Evolutionary conservation across 2,888 invertebrate genomes (phyloP).

Genomic region (Pomacea canaliculata): DNA sequence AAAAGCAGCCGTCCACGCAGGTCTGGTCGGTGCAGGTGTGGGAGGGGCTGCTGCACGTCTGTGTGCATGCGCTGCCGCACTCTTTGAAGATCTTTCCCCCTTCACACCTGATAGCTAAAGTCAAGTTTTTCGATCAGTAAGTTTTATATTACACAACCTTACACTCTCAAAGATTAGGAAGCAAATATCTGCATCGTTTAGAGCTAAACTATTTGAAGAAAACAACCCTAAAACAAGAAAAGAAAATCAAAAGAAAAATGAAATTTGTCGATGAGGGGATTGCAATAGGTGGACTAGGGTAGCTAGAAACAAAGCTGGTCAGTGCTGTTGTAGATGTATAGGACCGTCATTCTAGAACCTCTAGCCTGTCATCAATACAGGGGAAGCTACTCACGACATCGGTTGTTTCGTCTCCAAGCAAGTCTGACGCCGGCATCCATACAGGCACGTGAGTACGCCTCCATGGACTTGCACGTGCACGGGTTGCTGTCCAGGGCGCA

Average conservation of each 20-base stretch:
- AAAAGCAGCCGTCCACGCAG: constrained; percentile 91
- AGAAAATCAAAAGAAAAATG: no score
- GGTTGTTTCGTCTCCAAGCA: constrained; percentile 82
- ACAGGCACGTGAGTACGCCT: constrained; percentile 84
- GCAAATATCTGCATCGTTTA: not conserved
- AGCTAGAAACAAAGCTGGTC: no score
- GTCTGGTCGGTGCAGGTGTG: constrained; percentile 66
- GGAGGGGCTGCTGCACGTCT: constrained; percentile 75
- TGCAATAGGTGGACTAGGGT: no score
- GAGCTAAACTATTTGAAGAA: not conserved
- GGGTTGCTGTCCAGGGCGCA: constrained; percentile 74
- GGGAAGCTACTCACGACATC: constrained; percentile 81
- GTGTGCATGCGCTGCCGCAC: constrained; percentile 82
- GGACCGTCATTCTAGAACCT: no score
- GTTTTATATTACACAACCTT: not conserved
- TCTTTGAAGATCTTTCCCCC: constrained; percentile 82
- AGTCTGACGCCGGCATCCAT: constrained; percentile 72
- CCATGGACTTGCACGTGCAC: constrained; percentile 78
- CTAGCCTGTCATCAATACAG: no score
- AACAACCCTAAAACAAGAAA: not conserved
- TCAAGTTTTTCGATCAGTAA: constrained; percentile 6
- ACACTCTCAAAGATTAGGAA: not conserved
- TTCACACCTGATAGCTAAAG: constrained; percentile 81
- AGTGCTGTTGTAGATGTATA: no score
- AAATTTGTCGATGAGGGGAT: no score